Evolutionary conservation across 2,113 vertebrate genomes (phyloP).

Genomic region (Ptilorrhoa leucosticta): DNA sequence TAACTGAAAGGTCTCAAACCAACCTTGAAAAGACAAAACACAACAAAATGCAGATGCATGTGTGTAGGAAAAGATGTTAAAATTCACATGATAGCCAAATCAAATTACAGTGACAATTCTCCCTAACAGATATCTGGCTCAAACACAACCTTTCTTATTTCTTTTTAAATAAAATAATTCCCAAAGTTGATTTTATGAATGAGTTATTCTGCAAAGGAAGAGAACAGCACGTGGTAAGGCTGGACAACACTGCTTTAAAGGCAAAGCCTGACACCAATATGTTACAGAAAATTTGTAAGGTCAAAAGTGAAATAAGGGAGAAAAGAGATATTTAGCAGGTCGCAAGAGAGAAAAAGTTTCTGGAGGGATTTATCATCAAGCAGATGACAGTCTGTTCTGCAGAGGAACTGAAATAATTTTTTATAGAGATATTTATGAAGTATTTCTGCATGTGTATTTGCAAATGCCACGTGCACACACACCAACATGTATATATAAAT

Average conservation of each 20-base stretch:
- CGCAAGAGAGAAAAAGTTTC: neutral
- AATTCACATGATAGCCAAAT: neutral
- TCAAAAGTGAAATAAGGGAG: neutral
- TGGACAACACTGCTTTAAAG: neutral
- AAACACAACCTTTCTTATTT: neutral
- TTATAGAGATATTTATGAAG: neutral
- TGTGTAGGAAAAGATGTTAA: neutral
- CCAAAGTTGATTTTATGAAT: neutral
- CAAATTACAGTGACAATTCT: neutral
- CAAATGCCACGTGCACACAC: neutral
- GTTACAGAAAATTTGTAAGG: neutral
- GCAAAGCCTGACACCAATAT: neutral
- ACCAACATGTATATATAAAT: neutral
- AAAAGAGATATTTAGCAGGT: neutral
- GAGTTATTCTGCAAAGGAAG: neutral
- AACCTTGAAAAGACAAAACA: neutral
- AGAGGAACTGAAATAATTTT: constrained; percentile 6
- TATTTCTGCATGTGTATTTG: neutral
- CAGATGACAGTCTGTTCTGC: neutral
- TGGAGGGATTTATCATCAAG: neutral
- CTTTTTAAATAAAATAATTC: neutral
- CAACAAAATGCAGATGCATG: neutral
- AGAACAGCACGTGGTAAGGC: neutral
- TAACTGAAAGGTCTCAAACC: neutral
- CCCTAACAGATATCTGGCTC: neutral